Evolutionary conservation across 92 coral and sea anemone species (phyloP), one percentile per base, ranked within the genome.

Genomic region (Paramuricea clavata): DNA sequence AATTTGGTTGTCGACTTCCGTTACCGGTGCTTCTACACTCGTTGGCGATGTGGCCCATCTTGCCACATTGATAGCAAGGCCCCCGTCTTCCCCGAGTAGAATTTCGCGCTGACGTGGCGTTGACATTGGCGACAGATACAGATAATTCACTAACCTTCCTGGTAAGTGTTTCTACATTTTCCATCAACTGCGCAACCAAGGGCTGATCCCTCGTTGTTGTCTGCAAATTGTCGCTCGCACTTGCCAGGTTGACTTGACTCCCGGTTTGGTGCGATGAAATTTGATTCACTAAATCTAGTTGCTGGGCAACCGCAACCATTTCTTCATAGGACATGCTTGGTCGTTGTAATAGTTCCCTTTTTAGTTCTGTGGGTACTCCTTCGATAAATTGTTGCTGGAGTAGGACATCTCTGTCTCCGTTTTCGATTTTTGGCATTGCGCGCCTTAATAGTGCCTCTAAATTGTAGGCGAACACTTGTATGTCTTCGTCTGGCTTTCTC

Each of bases 111-210:
- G 59, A 23, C 15, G 43, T 17, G 21, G 80, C 59, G 16, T 74
- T 74, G 42, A 74, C 28, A 17, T 27, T 23, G 1, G 80, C 61
- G 54, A 71, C 50, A 36, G 52, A 47, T 50, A n/a, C 32, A 31
- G 27, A 21, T 1, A 47, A 0, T 6, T 74, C 25, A 49, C 57
- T n/a, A 19, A 74, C 80, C 44, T 69, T 69, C 17, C 22, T 39
- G 6, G 72, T 65, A 3, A 70, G 27, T 5, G 30, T 30, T 5
- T 74, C 30, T 3, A 43, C 31, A 27, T 12, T 74, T 74, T 44
- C 32, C 61, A 42, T 74, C 34, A 74, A 62, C 28, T 65, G 86
- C n/a, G 76, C 0, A 12, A 81, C 60, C 76, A 64, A 17, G 27
- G 85, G 61, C 41, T 30, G 27, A 21, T 31, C 6, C 2, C 9